phyloP scores from a whole-genome alignment of 2,797 vertebrate species.

The Pipistrellus nathusii region DNA sequence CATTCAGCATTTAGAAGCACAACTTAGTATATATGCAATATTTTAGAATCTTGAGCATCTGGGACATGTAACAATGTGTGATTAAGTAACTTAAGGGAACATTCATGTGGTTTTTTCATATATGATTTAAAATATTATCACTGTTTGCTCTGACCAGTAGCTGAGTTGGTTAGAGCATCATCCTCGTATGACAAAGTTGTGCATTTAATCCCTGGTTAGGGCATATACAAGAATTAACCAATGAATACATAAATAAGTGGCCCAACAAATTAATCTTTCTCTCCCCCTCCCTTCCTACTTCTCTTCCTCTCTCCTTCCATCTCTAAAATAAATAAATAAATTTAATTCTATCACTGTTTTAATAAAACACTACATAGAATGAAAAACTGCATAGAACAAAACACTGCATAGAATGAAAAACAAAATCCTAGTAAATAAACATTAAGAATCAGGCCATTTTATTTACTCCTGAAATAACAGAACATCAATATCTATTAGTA shows the following conservation, averaged over 20 bases:
- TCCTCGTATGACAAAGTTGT: background rate
- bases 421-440: slow-evolving; percentile 19
- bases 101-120: slow-evolving; percentile 45
- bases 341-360: slow-evolving; percentile 29
- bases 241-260: background rate
- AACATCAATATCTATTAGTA: slow-evolving; percentile 38
- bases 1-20: background rate
- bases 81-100: slow-evolving; percentile 42
- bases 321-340: background rate
- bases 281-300: background rate
- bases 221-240: background rate
- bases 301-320: background rate
- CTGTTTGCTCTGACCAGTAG: background rate
- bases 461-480: slow-evolving; percentile 39
- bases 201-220: background rate
- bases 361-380: slow-evolving; percentile 21
- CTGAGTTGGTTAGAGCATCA: background rate
- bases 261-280: background rate
- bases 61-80: slow-evolving; percentile 1
- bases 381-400: slow-evolving; percentile 5
- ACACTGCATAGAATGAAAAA: background rate
- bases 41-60: slow-evolving; percentile 50
- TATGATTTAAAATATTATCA: slow-evolving; percentile 41
- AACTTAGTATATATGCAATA: background rate
- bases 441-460: background rate